Conservation (phyloP, 2,888 invertebrate genomes). For the Actias luna region DNA sequence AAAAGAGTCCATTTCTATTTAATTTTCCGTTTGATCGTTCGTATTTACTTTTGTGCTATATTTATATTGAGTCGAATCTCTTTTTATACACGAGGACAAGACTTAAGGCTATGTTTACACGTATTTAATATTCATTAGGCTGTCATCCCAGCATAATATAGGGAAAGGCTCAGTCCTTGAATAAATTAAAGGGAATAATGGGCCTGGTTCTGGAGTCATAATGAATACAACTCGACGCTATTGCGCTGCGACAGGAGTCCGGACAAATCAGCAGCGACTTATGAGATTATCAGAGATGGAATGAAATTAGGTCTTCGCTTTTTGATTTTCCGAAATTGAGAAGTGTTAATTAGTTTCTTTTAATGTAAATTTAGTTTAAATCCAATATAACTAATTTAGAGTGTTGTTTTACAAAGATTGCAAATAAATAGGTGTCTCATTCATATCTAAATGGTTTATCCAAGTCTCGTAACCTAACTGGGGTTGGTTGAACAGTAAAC, state of each 20-base stretch:
- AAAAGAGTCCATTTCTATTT: not conserved
- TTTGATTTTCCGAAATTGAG: not conserved
- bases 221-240: constrained; percentile 8
- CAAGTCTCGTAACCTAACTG: too few species aligned
- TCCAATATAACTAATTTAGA: too few species aligned
- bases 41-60: not conserved
- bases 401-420: too few species aligned
- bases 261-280: not conserved
- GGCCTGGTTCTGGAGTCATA: not conserved
- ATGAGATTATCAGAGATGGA: not conserved
- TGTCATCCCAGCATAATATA: constrained; percentile 28
- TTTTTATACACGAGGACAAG: constrained; percentile 15
- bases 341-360: not conserved
- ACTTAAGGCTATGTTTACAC: constrained; percentile 25
- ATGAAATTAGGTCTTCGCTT: not conserved
- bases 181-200: constrained; percentile 28
- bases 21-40: not conserved
- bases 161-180: constrained; percentile 26
- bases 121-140: constrained; percentile 30
- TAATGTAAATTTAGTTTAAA: too few species aligned
- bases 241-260: not conserved
- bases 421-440: too few species aligned
- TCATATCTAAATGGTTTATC: too few species aligned
- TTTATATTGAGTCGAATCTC: not conserved
- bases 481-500: too few species aligned